Conservation (phyloP, 1,140 invertebrate genomes). For the Stegodyphus mimosarum region DNA sequence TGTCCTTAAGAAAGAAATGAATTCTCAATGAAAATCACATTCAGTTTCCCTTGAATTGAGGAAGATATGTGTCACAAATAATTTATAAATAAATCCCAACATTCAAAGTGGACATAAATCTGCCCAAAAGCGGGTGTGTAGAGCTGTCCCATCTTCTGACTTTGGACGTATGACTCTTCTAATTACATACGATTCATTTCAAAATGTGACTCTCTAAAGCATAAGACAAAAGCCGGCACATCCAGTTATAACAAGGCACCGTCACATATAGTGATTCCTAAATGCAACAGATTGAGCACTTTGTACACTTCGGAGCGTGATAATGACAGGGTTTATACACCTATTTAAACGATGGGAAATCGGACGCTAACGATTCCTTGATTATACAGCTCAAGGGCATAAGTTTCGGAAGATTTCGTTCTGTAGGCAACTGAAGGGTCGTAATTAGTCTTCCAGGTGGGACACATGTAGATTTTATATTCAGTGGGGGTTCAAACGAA, state of each 20-base stretch:
- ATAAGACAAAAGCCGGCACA: not conserved
- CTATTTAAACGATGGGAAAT: conserved; percentile 48
- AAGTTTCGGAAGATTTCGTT: not conserved
- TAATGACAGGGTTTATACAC: conserved; percentile 34
- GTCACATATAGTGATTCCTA: conserved; percentile 27
- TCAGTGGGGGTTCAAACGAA: not conserved
- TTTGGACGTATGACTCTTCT: too few relatives aligned
- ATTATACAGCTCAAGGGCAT: conserved; percentile 38
- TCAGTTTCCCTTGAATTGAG: too few relatives aligned
- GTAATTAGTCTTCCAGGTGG: conserved; percentile 9
- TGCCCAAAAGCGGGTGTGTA: too few relatives aligned
- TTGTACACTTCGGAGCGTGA: conserved; percentile 37
- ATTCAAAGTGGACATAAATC: too few relatives aligned
- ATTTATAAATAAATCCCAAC: too few relatives aligned
- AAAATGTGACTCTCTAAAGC: too few relatives aligned
- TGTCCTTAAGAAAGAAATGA: too few relatives aligned
- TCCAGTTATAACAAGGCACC: conserved; percentile 9
- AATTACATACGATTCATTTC: too few relatives aligned
- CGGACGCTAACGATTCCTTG: conserved; percentile 42
- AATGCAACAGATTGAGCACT: conserved; percentile 35
- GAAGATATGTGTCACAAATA: too few relatives aligned
- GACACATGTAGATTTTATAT: conserved; percentile 19
- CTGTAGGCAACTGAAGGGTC: not conserved
- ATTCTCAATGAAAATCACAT: too few relatives aligned
- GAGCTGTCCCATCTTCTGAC: too few relatives aligned